These are phyloP conservation scores for Antheraea yamamai DNA, from an alignment of 2,888 invertebrate species.

Conservation along the genomic window DNA sequence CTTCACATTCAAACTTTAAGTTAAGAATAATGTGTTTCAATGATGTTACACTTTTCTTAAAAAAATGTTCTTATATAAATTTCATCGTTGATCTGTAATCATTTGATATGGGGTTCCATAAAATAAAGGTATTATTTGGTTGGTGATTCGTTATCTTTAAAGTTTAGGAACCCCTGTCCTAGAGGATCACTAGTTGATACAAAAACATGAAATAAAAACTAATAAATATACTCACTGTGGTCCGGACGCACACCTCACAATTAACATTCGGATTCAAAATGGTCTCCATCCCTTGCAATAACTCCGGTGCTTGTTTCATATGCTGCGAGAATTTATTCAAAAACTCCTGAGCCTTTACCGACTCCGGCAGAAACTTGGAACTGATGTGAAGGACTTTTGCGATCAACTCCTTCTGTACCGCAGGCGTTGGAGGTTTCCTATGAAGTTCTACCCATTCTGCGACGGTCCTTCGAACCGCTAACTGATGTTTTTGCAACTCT, in stretches of 20 bases:
- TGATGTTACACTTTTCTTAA: no score
- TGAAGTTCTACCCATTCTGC: slow-evolving; percentile 94
- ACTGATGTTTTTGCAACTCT: slow-evolving; percentile 95
- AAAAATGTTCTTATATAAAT: no score
- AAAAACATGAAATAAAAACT: background rate
- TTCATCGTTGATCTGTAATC: no score
- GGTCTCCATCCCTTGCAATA: slow-evolving; percentile 91
- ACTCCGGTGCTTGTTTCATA: slow-evolving; percentile 86
- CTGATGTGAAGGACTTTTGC: slow-evolving; percentile 86
- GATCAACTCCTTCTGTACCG: slow-evolving; percentile 88
- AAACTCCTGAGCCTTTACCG: slow-evolving; percentile 94
- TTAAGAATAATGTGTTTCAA: no score
- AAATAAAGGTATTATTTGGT: no score
- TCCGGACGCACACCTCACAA: slow-evolving; percentile 96
- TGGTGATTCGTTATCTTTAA: no score
- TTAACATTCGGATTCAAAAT: slow-evolving; percentile 95
- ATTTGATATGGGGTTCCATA: no score
- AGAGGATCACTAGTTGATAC: background rate
- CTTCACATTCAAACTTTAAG: no score
- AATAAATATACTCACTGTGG: slow-evolving; percentile 83
- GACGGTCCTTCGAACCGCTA: slow-evolving; percentile 91
- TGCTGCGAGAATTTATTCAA: slow-evolving; percentile 91
- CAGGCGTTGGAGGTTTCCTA: slow-evolving; percentile 85
- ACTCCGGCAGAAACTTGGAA: slow-evolving; percentile 92
- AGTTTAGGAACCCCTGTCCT: no score